A percentile compares a stretch with the other conserved stretches of the same genome.
phyloP scores from a whole-genome alignment of 2,888 invertebrate genomes.

The Philereme transversata region DNA sequence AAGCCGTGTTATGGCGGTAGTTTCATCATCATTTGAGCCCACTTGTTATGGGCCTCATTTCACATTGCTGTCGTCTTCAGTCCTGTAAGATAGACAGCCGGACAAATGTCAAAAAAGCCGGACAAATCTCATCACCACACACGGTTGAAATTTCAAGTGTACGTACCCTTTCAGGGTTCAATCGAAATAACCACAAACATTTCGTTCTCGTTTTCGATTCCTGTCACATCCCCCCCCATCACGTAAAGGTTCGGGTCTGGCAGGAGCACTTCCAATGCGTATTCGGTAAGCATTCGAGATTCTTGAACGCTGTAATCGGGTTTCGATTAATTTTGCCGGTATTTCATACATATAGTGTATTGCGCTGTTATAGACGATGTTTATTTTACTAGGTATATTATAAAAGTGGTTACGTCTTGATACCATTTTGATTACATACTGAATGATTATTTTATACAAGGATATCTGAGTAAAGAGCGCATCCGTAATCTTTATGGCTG shows the following conservation, averaged over 20 bases:
- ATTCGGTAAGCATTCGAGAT: constrained; percentile 47
- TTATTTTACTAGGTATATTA: neutral
- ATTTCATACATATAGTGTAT: constrained; percentile 10
- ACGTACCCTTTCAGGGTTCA: constrained; percentile 70
- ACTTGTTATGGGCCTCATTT: too few relatives aligned
- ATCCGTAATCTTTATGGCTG: too few relatives aligned
- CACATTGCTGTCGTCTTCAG: too few relatives aligned
- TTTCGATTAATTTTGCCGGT: constrained; percentile 24
- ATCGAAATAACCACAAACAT: constrained; percentile 79
- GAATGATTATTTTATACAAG: too few relatives aligned
- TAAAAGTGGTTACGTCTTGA: too few relatives aligned
- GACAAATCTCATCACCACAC: constrained; percentile 24
- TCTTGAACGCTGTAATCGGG: constrained; percentile 29
- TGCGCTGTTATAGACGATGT: constrained; percentile 5
- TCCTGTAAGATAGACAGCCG: too few relatives aligned
- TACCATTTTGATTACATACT: too few relatives aligned
- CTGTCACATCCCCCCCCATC: constrained; percentile 72
- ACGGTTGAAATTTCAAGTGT: constrained; percentile 66
- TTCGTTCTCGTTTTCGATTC: constrained; percentile 75
- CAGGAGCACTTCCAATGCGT: constrained; percentile 57
- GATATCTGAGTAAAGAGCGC: too few relatives aligned
- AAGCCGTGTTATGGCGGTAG: too few relatives aligned
- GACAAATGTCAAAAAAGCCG: constrained; percentile 8
- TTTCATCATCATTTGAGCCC: too few relatives aligned
- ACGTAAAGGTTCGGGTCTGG: constrained; percentile 61